Base-by-base conservation (phyloP, 2,888 invertebrate species). In the Isoperla grammatica region DNA sequence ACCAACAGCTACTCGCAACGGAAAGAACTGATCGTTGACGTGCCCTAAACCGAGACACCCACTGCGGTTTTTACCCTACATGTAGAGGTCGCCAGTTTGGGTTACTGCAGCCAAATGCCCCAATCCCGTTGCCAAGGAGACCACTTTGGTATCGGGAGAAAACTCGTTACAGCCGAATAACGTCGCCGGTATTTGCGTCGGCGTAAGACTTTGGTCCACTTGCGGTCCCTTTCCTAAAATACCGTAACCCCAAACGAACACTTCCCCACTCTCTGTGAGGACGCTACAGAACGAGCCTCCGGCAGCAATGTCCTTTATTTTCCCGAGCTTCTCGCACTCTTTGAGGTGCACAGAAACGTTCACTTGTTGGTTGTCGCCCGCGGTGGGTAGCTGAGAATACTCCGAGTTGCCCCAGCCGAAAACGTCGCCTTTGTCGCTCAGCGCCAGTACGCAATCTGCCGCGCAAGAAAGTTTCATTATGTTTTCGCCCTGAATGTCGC, bases 371-470 rank as follows among this genome's bases (percentile, higher is more conserved):
- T 75, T 74, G 8, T 60, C 74, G 11, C 71, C 75, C 64, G 72
- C 69, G 68, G 78, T 74, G 22, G 82, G 78, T 39, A 98, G 77
- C 73, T 97, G 97, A 0, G 86, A 85, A 70, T 95, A 96, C 75
- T 98, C 97, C 0, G 90, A 87, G 73, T 95, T 97, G 6, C 98
- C 97, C 96, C 97, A 98, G 1, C 95, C 97, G 75, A 95, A 97
- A 1, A 95, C 80, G 68, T 95, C 90, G 2, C 96, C 95, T 68
- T 85, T 84, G 65, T 93, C 91, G 75, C 86, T 93, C 23, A 96
- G 74, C 8, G 96, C 97, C 63, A 98, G 74, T 12, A 91, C 89
- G 74, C 92, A 94, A 74, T 96, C 95, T 0, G 86, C 90, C 42
- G 84, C 78, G 49, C 88, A 87, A 0, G 91, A 81, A 0, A 97